Percentiles rank a stretch among this genome's conserved stretches.
Conservation (phyloP, 2,797 vertebrate species). For the Bufotes viridis region DNA sequence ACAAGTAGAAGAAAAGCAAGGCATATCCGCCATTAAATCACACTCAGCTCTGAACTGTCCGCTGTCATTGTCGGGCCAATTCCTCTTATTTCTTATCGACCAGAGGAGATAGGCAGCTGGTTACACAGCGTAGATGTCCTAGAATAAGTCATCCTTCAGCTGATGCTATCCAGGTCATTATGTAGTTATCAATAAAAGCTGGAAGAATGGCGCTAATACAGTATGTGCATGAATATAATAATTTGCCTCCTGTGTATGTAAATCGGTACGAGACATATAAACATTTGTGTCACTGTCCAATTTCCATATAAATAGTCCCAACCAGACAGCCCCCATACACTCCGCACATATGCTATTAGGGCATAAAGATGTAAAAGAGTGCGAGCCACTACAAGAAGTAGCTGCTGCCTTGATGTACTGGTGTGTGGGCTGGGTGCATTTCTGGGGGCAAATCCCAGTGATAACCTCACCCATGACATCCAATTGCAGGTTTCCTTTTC, state of each 20-base stretch:
- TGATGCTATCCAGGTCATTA: not conserved
- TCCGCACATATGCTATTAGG: not conserved
- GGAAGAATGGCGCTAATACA: not conserved
- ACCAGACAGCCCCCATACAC: too few relatives aligned
- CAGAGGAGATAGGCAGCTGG: not conserved
- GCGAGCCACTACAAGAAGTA: too few relatives aligned
- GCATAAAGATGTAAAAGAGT: not conserved
- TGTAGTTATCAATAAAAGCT: not conserved
- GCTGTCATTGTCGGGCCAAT: conserved; percentile 20
- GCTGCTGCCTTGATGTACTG: not conserved
- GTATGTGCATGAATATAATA: not conserved
- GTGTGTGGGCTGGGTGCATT: not conserved
- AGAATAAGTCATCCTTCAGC: not conserved
- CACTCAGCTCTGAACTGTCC: not conserved
- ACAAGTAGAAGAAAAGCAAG: conserved; percentile 5
- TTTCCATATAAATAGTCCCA: not conserved
- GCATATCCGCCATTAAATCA: conserved; percentile 42
- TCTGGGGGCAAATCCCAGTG: not conserved
- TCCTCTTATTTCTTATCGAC: conserved; percentile 18
- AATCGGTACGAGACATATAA: not conserved
- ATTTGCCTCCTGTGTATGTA: not conserved
- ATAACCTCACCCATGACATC: too few relatives aligned
- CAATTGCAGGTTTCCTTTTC: too few relatives aligned
- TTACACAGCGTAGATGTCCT: not conserved
- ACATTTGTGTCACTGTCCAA: too few relatives aligned